Conservation (phyloP, 1,140 invertebrate species). For the Melanaphis sacchari region DNA sequence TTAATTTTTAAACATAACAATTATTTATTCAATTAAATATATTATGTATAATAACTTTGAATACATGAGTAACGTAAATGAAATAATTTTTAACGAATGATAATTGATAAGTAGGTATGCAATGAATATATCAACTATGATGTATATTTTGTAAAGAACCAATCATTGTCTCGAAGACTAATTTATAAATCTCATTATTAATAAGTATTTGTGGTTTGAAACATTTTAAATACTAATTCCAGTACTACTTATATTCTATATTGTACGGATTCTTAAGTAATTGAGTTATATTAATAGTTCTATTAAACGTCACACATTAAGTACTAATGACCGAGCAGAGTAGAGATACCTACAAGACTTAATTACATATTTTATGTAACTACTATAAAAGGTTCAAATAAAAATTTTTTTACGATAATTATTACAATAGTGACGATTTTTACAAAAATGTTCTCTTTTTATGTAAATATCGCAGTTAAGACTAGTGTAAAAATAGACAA, state of each 20-base stretch:
- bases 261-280: background rate
- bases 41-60: background rate
- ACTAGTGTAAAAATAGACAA: background rate
- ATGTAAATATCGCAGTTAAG: background rate
- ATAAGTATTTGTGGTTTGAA: background rate
- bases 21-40: background rate
- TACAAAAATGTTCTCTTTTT: background rate
- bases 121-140: background rate
- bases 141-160: background rate
- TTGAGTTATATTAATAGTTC: background rate
- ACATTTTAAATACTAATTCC: background rate
- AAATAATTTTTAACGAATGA: background rate
- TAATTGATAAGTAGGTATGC: background rate
- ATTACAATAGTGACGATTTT: background rate
- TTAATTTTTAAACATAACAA: background rate
- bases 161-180: background rate
- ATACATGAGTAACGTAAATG: background rate
- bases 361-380: background rate
- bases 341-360: background rate
- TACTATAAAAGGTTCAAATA: background rate
- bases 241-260: background rate
- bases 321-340: background rate
- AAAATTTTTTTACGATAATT: slow-evolving; percentile 7
- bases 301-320: background rate
- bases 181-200: background rate